phyloP scores from a whole-genome alignment of 2,888 invertebrate genomes.

The Stenchaetothrips biformis region DNA sequence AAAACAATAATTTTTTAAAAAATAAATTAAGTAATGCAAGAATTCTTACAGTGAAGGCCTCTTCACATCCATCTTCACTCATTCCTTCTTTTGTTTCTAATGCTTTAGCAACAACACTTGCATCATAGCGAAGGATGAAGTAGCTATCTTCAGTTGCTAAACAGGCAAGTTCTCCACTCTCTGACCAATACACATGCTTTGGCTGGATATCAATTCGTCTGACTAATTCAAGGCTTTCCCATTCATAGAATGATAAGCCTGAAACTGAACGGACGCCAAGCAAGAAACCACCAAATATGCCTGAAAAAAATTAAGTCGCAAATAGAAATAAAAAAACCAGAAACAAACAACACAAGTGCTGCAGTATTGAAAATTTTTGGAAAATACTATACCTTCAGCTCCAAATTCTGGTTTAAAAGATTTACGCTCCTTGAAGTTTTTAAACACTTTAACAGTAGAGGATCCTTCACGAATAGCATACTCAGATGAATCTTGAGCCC shows the following conservation, averaged over 20 bases:
- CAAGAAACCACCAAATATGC: conserved; percentile 85
- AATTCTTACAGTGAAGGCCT: conserved; percentile 80
- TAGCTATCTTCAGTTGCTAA: conserved; percentile 94
- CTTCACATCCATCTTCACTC: conserved; percentile 81
- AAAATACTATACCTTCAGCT: conserved; percentile 67
- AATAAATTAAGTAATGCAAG: conserved; percentile 20
- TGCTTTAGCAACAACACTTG: conserved; percentile 72
- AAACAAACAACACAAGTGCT: not conserved
- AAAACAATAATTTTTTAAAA: not conserved
- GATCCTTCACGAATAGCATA: conserved; percentile 85
- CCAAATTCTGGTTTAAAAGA: conserved; percentile 95
- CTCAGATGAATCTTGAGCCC: conserved; percentile 95
- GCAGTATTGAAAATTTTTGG: not conserved
- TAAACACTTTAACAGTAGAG: conserved; percentile 87
- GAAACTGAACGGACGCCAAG: conserved; percentile 88
- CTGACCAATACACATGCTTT: conserved; percentile 92
- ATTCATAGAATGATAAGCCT: conserved; percentile 93
- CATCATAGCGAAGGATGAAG: conserved; percentile 85
- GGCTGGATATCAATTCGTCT: conserved; percentile 96
- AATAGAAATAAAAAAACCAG: not conserved
- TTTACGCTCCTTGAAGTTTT: conserved; percentile 96
- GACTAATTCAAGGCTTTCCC: conserved; percentile 89
- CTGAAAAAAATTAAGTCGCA: conserved; percentile 46
- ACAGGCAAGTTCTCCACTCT: conserved; percentile 88
- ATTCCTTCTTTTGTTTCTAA: conserved; percentile 57